phyloP scores from a whole-genome alignment of 1,140 invertebrate genomes.

The Odontomachus brunneus region DNA sequence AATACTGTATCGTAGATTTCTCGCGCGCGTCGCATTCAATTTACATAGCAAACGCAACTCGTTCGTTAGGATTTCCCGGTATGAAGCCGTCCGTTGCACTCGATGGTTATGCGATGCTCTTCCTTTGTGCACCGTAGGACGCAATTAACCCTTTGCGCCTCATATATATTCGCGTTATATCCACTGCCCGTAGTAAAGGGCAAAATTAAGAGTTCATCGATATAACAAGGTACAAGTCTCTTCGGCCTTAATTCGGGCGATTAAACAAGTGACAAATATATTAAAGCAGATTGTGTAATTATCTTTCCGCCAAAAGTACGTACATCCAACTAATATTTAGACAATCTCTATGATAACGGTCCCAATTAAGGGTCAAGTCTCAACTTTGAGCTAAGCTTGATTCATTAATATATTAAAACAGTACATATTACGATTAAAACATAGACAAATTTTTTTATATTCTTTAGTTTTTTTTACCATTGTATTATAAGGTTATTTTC shows the following conservation, averaged over 20 bases:
- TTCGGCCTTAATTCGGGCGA: neutral
- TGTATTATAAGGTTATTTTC: too few relatives aligned
- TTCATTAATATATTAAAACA: too few relatives aligned
- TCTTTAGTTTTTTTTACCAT: too few relatives aligned
- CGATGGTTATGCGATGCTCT: slow-evolving; percentile 41
- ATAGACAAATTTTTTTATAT: too few relatives aligned
- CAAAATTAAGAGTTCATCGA: slow-evolving; percentile 37
- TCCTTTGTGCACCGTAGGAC: slow-evolving; percentile 16
- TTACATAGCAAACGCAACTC: slow-evolving; percentile 53
- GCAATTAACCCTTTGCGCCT: slow-evolving; percentile 52
- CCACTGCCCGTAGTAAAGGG: slow-evolving; percentile 8
- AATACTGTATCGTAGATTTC: slow-evolving; percentile 20
- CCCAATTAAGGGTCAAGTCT: too few relatives aligned
- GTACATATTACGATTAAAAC: too few relatives aligned
- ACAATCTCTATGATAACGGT: too few relatives aligned
- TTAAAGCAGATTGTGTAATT: too few relatives aligned
- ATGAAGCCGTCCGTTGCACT: slow-evolving; percentile 43
- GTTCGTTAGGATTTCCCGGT: slow-evolving; percentile 37
- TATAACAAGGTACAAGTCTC: neutral
- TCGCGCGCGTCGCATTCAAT: slow-evolving; percentile 28
- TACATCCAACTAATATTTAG: too few relatives aligned
- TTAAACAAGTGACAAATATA: neutral
- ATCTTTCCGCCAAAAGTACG: too few relatives aligned
- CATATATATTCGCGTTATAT: slow-evolving; percentile 43
- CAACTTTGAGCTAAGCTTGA: too few relatives aligned